Evolutionary conservation across 2,888 invertebrate genomes (phyloP).

Genomic region (Rotaria sp.): DNA sequence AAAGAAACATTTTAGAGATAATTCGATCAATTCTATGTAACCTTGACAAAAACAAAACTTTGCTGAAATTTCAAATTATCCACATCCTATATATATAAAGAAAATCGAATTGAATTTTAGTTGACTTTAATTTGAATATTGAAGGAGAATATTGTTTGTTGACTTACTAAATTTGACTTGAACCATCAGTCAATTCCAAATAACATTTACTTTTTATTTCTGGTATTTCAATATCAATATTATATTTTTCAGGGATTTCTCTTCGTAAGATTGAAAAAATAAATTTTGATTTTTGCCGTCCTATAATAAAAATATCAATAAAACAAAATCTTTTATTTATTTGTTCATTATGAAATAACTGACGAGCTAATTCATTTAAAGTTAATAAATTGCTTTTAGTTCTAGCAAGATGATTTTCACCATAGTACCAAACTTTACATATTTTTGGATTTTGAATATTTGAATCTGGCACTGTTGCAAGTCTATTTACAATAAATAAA

Average conservation of each 20-base stretch:
- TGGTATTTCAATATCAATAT: constrained; percentile 5
- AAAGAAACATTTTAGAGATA: too few relatives aligned
- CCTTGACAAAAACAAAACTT: too few relatives aligned
- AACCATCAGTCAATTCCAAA: neutral
- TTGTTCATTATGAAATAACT: neutral
- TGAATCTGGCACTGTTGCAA: neutral
- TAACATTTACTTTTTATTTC: neutral
- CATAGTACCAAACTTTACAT: neutral
- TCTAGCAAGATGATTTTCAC: neutral
- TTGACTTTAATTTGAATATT: too few relatives aligned
- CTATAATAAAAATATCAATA: neutral
- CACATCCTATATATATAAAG: too few relatives aligned
- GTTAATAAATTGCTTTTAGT: neutral
- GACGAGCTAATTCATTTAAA: neutral
- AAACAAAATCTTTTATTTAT: neutral
- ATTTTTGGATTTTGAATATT: neutral
- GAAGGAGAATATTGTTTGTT: neutral
- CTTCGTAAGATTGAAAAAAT: neutral
- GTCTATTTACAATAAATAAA: neutral
- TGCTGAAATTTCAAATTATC: too few relatives aligned
- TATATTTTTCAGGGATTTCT: neutral
- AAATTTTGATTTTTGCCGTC: neutral
- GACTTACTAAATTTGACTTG: constrained; percentile 2
- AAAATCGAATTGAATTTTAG: too few relatives aligned
- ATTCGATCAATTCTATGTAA: too few relatives aligned